phyloP scores from a whole-genome alignment of 2,888 invertebrate species.

The Diaphora mendica region DNA sequence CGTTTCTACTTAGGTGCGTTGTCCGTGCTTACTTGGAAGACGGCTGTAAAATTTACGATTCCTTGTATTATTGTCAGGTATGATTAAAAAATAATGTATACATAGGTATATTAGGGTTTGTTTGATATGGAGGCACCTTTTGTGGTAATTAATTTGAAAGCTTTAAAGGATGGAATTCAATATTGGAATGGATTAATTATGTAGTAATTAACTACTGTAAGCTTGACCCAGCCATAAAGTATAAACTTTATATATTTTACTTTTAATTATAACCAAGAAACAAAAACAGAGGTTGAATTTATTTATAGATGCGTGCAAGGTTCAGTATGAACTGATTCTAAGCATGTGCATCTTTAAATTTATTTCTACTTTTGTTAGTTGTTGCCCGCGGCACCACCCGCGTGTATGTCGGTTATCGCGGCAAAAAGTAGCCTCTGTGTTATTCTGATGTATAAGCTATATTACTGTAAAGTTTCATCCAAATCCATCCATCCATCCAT shows the following conservation, averaged over 20 bases:
- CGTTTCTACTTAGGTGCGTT: slow-evolving; percentile 80
- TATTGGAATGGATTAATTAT: not conserved
- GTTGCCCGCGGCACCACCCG: no score
- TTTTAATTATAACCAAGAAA: not conserved
- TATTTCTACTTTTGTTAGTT: not conserved
- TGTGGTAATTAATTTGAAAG: slow-evolving; percentile 12
- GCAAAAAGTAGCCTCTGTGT: no score
- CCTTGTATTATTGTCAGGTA: slow-evolving; percentile 73
- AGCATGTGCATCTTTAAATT: not conserved
- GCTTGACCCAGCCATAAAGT: no score
- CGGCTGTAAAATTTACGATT: slow-evolving; percentile 83
- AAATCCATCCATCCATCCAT: no score
- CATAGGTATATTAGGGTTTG: slow-evolving; percentile 31
- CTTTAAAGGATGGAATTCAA: not conserved
- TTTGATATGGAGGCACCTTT: slow-evolving; percentile 13
- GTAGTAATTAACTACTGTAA: not conserved
- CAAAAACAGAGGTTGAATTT: not conserved
- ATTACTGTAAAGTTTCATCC: no score
- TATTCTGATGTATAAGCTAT: no score
- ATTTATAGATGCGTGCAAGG: not conserved
- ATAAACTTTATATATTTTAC: not conserved
- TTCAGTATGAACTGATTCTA: not conserved
- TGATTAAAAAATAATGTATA: slow-evolving; percentile 44
- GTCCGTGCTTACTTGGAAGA: slow-evolving; percentile 78
- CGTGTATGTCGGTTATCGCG: no score